Percentiles rank a stretch among this genome's conserved stretches.
Conservation (phyloP, 1,140 invertebrate genomes). For the Bombus pyrosoma region DNA sequence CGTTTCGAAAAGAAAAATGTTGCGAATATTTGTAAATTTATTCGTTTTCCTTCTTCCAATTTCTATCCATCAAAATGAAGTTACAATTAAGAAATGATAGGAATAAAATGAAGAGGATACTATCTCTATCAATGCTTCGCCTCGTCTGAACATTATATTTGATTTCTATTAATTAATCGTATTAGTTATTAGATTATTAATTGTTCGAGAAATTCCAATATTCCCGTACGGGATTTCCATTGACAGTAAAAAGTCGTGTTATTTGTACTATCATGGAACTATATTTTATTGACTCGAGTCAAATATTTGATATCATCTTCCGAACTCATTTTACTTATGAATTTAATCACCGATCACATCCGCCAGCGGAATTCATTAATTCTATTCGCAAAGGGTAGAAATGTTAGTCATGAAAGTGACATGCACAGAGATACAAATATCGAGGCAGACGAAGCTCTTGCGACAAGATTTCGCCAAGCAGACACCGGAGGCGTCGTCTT, state of each 20-base stretch:
- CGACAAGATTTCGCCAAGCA: slow-evolving; percentile 43
- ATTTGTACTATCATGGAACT: background rate
- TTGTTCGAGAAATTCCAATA: no score
- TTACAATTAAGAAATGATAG: no score
- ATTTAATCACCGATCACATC: background rate
- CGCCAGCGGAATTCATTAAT: background rate
- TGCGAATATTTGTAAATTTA: no score
- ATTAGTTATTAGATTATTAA: no score
- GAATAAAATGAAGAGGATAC: no score
- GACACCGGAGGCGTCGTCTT: slow-evolving; percentile 30
- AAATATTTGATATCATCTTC: background rate
- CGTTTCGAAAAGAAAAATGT: no score
- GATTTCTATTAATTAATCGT: no score
- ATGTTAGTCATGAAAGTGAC: background rate
- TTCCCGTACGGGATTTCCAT: no score
- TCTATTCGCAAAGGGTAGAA: background rate
- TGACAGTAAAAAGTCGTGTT: background rate
- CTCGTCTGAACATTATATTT: no score
- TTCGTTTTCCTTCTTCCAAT: no score
- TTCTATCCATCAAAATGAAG: no score
- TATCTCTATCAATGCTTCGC: no score
- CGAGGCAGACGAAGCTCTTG: slow-evolving; percentile 38
- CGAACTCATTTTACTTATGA: background rate
- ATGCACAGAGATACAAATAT: background rate
- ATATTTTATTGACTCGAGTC: background rate